Evolutionary conservation across 2,888 invertebrate genomes (phyloP), one percentile per base, ranked within the genome.

Genomic region (Bimastos eiseni): DNA sequence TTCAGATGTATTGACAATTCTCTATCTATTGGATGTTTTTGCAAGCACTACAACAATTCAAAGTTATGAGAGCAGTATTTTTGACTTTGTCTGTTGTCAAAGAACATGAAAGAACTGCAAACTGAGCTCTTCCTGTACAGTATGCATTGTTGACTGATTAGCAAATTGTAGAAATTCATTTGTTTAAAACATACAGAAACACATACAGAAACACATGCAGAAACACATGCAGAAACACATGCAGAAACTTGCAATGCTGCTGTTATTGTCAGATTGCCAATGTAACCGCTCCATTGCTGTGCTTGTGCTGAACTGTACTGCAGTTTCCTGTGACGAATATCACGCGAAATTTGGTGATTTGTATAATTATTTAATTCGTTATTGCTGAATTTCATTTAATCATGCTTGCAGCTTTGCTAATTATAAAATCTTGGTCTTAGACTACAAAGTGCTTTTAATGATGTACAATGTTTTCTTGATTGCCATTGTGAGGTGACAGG

Each of bases 51-150:
- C 70, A 70, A 70, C 70, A 70, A n/a, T 70, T 70, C n/a, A n/a
- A n/a, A 8, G n/a, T 70, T 70, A 70, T 70, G 70, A 70, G 70
- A 70, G n/a, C 70, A 70, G 70, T 70, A 70, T 70, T 70, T 70
- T n/a, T 70, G 6, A 70, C n/a, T 70, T 70, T n/a, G 70, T n/a
- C 30, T n/a, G 13, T 70, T 30, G 17, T 30, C n/a, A 30, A 70
- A 70, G 70, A n/a, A n/a, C 70, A 70, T 6, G 70, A 70, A 70
- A 70, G 70, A 70, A 70, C 70, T n/a, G 70, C 70, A 70, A 70
- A n/a, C 70, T n/a, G 70, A 70, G 30, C n/a, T 70, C 70, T 70
- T 70, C 70, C 70, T 70, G 70, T 70, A 70, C n/a, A 70, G 70
- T 70, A n/a, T 11, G n/a, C n/a, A n/a, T 70, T 70, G 70, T n/a